phyloP scores from a whole-genome alignment of 2,888 invertebrate species.

The Azorinus chamasolen region DNA sequence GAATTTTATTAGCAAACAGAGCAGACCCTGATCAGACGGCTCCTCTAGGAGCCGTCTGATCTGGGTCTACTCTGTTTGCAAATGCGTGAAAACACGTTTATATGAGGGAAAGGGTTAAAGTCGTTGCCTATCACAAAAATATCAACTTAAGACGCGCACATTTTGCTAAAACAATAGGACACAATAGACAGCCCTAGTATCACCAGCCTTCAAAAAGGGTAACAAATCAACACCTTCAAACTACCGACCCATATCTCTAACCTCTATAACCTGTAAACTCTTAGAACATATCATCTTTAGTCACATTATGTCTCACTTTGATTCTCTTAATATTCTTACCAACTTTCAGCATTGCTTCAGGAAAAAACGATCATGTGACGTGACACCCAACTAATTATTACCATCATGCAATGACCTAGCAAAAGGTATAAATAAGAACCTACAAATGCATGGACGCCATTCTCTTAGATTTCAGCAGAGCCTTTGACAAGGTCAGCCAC shows the following conservation, averaged over 20 bases:
- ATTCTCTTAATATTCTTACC: constrained; percentile 39
- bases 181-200: constrained; percentile 4
- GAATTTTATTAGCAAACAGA: no score
- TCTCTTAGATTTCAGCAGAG: constrained; percentile 25
- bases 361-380: constrained; percentile 52
- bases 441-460: constrained; percentile 55
- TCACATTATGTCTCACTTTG: constrained; percentile 48
- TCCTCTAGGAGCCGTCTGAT: no score
- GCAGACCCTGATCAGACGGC: no score
- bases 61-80: no score
- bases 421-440: constrained; percentile 29
- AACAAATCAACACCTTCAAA: constrained; percentile 13
- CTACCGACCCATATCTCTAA: constrained; percentile 35
- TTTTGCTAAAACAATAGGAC: no score
- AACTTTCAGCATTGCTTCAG: constrained; percentile 64
- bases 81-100: no score
- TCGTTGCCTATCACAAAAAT: no score
- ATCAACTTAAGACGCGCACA: no score
- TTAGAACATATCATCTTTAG: constrained; percentile 63
- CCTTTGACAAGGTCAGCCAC: constrained; percentile 25
- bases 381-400: constrained; percentile 56
- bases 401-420: constrained; percentile 50
- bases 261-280: constrained; percentile 49
- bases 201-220: constrained; percentile 35
- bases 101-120: no score